Evolutionary conservation across 2,113 vertebrate species (phyloP).

Genomic region (Taurulus bubalis): DNA sequence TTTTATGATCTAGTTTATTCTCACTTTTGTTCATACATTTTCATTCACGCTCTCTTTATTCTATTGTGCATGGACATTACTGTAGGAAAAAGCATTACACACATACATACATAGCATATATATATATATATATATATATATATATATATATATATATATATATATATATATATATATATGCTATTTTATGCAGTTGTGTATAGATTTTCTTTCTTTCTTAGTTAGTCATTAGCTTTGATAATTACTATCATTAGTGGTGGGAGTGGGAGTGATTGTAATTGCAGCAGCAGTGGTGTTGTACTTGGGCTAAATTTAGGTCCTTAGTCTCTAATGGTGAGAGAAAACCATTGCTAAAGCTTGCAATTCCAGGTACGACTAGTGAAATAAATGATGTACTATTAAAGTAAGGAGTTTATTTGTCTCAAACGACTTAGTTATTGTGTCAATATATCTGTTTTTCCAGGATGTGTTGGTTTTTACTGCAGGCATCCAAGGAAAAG

Average conservation of each 20-base stretch:
- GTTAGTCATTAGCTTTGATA: slow-evolving; percentile 1
- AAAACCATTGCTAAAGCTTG: not conserved
- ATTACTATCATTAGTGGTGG: slow-evolving; percentile 1
- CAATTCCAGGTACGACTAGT: not conserved
- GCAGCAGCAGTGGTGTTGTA: not conserved
- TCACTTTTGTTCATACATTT: not conserved
- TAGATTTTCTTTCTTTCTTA: not conserved
- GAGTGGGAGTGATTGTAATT: not conserved
- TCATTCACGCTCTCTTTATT: not conserved
- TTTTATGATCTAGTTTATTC: not conserved
- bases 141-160: no score
- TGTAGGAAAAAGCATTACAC: no score
- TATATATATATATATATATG: no score
- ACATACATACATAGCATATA: no score
- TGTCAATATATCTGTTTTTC: not conserved
- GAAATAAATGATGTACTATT: not conserved
- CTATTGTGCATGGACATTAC: not conserved
- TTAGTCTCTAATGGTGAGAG: not conserved
- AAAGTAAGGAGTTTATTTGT: not conserved
- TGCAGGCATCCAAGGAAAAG: not conserved
- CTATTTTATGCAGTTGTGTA: not conserved
- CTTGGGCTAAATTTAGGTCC: slow-evolving; percentile 4
- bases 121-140: no score
- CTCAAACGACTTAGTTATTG: no score
- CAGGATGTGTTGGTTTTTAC: not conserved